phyloP scores from a whole-genome alignment of 2,888 invertebrate genomes.

The Antitype chi region DNA sequence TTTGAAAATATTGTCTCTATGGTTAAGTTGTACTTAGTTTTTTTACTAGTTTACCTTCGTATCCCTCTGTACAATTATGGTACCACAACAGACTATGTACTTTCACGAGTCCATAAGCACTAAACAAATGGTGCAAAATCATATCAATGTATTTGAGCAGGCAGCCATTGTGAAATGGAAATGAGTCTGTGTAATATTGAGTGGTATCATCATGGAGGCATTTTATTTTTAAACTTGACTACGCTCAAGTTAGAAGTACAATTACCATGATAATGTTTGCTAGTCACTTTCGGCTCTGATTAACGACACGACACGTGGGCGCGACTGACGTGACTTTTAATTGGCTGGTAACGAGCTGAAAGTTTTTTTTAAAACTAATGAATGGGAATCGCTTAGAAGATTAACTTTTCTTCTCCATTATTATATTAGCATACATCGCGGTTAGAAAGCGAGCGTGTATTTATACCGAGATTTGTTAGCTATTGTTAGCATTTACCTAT shows the following conservation, averaged over 20 bases:
- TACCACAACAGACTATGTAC: neutral
- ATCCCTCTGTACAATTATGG: neutral
- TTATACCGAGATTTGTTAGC: constrained; percentile 59
- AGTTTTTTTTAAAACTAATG: constrained; percentile 85
- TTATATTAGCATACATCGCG: constrained; percentile 73
- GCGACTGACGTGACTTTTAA: constrained; percentile 81
- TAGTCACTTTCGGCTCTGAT: constrained; percentile 84
- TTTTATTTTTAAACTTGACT: constrained; percentile 2
- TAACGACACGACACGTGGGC: constrained; percentile 71
- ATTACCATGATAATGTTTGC: constrained; percentile 62
- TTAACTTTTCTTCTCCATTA: constrained; percentile 77
- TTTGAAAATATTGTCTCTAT: neutral
- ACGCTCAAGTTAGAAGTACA: constrained; percentile 31
- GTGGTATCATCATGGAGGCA: neutral
- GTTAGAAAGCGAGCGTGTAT: constrained; percentile 83
- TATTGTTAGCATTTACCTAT: constrained; percentile 56
- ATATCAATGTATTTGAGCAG: constrained; percentile 9
- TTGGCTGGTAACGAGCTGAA: constrained; percentile 83
- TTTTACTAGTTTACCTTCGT: neutral
- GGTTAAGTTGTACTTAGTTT: neutral
- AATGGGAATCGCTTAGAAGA: constrained; percentile 78
- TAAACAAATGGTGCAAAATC: neutral
- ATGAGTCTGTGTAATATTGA: constrained; percentile 8
- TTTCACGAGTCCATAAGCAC: neutral
- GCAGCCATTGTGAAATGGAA: neutral